These are phyloP conservation scores for Ophioderma brevispina DNA, from an alignment of 35 echinoderm and acorn worm species.

Conservation along the genomic window DNA sequence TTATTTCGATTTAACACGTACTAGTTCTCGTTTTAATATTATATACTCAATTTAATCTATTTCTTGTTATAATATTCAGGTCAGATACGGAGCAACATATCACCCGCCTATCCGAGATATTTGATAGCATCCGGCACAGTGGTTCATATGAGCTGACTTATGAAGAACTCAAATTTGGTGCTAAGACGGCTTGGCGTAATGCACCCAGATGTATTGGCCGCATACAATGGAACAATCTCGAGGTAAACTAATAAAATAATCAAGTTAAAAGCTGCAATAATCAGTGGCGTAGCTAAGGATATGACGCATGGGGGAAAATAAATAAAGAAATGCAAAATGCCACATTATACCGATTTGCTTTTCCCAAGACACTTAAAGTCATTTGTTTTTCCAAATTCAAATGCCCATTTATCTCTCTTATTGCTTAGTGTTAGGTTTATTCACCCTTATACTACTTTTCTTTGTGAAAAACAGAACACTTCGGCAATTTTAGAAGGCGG, in stretches of 20 bases:
- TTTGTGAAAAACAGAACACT: background rate
- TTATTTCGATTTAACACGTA: no score
- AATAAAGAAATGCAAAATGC: background rate
- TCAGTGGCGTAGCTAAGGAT: background rate
- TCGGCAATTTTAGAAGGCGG: no score
- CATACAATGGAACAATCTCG: conserved; percentile 74
- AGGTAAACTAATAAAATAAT: conserved; percentile 37
- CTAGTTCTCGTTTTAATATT: no score
- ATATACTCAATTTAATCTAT: no score
- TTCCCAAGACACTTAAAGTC: no score
- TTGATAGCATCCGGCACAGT: conserved; percentile 29
- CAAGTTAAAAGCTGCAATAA: no score
- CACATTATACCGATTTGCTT: background rate
- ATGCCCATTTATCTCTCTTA: background rate
- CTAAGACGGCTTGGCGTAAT: conserved; percentile 83
- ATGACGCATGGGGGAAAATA: background rate
- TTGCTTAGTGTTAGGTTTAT: background rate
- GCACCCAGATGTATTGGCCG: conserved; percentile 56
- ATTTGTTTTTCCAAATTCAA: no score
- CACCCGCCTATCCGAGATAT: conserved; percentile 46
- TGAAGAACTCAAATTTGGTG: conserved; percentile 68
- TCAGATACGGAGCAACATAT: conserved; percentile 52
- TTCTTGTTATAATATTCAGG: conserved; percentile 31
- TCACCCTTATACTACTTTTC: background rate
- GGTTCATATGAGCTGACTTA: conserved; percentile 63